These are phyloP conservation scores for Hemaris fuciformis DNA, from an alignment of 2,888 invertebrate genomes.

Conservation along the genomic window DNA sequence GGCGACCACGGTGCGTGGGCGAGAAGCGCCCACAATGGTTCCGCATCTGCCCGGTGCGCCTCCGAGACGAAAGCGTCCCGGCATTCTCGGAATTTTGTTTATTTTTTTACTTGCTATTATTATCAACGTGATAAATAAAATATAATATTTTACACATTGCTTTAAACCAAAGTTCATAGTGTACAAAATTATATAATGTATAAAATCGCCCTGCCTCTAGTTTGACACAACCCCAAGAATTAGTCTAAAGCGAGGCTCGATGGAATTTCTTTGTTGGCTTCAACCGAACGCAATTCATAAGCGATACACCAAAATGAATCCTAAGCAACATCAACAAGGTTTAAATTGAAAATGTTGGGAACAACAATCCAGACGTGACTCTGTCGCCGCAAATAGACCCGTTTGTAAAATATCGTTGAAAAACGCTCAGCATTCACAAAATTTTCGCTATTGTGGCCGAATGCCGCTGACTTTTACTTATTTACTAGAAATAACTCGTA, in stretches of 20 bases:
- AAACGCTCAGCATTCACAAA: background rate
- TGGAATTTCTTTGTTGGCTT: conserved; percentile 42
- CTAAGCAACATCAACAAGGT: conserved; percentile 20
- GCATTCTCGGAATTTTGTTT: too few relatives aligned
- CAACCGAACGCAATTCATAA: conserved; percentile 22
- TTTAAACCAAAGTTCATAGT: too few relatives aligned
- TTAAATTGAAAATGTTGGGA: conserved; percentile 16
- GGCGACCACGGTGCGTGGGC: too few relatives aligned
- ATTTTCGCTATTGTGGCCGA: background rate
- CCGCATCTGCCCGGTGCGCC: too few relatives aligned
- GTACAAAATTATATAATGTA: background rate
- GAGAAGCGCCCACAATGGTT: too few relatives aligned
- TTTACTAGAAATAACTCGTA: background rate
- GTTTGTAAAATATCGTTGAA: conserved; percentile 35
- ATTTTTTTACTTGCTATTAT: too few relatives aligned
- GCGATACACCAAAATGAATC: conserved; percentile 17
- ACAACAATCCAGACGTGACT: conserved; percentile 18
- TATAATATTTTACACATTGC: too few relatives aligned
- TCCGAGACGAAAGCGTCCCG: too few relatives aligned
- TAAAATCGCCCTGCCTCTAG: background rate
- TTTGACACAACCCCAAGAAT: conserved; percentile 24
- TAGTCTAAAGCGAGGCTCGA: conserved; percentile 32
- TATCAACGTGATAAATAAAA: too few relatives aligned
- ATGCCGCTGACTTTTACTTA: background rate
- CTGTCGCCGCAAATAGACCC: conserved; percentile 34